Conservation (phyloP, 2,113 vertebrate species). For the Microcebus griseorufus region DNA sequence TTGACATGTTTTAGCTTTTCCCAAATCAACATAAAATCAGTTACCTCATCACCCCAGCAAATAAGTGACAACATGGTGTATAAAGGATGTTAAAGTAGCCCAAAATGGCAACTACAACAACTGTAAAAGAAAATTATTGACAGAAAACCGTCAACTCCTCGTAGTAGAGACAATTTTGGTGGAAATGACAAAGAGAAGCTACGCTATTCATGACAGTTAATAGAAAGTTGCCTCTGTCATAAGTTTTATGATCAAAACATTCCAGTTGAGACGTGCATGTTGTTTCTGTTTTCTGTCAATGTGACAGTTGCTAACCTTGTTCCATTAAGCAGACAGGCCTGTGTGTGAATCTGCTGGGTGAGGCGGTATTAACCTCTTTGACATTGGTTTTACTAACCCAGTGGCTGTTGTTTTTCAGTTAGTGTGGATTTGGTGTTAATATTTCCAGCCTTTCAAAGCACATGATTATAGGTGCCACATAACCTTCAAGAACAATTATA, state of each 20-base stretch:
- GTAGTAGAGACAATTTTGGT: neutral
- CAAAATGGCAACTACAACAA: neutral
- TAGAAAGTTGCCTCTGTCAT: neutral
- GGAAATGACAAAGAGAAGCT: neutral
- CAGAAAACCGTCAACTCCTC: neutral
- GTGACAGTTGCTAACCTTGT: neutral
- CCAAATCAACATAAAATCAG: neutral
- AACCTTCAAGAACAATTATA: constrained; percentile 49
- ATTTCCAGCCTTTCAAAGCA: constrained; percentile 34
- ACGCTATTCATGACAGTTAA: neutral
- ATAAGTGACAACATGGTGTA: neutral
- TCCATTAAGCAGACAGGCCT: constrained; percentile 37
- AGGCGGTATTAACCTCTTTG: constrained; percentile 47
- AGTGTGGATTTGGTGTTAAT: constrained; percentile 45
- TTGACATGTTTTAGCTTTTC: neutral
- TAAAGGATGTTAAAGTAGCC: neutral
- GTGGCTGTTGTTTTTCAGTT: constrained; percentile 46
- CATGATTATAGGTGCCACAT: constrained; percentile 44
- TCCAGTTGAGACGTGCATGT: neutral
- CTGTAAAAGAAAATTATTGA: neutral
- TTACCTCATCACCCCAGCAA: neutral
- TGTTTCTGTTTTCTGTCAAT: constrained; percentile 4
- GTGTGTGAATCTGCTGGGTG: constrained; percentile 13
- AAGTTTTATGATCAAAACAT: constrained; percentile 12
- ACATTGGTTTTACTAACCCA: neutral